phyloP scores from a whole-genome alignment of 1,140 invertebrate genomes.

The Venustaconcha ellipsiformis region DNA sequence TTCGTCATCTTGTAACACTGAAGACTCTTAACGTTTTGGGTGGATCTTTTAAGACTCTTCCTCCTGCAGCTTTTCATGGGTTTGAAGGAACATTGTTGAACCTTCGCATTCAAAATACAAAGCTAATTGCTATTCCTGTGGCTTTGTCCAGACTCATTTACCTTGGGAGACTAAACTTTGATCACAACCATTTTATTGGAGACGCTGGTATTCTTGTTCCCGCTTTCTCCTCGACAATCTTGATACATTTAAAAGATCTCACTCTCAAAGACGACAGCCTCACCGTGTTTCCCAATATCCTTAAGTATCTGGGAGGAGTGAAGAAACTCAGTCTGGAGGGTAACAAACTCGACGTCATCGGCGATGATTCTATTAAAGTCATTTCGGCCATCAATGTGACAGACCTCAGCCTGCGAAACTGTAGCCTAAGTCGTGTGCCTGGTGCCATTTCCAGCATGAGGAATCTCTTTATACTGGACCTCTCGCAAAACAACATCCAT shows the following conservation, averaged over 20 bases:
- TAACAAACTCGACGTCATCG: slow-evolving; percentile 21
- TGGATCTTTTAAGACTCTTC: slow-evolving; percentile 23
- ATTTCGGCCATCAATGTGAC: slow-evolving; percentile 5
- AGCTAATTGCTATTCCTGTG: slow-evolving; percentile 25
- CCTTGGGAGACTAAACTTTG: slow-evolving; percentile 15
- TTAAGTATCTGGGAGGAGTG: slow-evolving; percentile 12
- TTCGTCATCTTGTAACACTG: slow-evolving; percentile 19
- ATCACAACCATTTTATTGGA: slow-evolving; percentile 29
- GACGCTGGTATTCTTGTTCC: slow-evolving; percentile 26
- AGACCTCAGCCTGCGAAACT: slow-evolving; percentile 21
- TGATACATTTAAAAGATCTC: slow-evolving; percentile 7
- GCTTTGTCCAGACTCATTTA: slow-evolving; percentile 18
- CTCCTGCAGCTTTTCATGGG: slow-evolving; percentile 29
- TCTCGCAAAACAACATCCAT: slow-evolving; percentile 21
- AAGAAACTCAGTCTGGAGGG: slow-evolving; percentile 11
- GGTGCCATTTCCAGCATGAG: slow-evolving; percentile 26
- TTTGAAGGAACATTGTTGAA: slow-evolving; percentile 24
- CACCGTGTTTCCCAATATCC: slow-evolving; percentile 18
- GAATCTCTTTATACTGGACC: slow-evolving; percentile 14
- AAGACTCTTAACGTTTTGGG: slow-evolving; percentile 14
- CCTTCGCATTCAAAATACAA: slow-evolving; percentile 23
- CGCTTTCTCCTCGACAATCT: background rate
- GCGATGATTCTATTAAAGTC: slow-evolving; percentile 17
- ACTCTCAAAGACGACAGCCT: slow-evolving; percentile 23
- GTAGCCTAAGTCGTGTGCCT: slow-evolving; percentile 22